These are phyloP conservation scores for Sipha maydis DNA, from an alignment of 2,888 invertebrate species.

Conservation along the genomic window DNA sequence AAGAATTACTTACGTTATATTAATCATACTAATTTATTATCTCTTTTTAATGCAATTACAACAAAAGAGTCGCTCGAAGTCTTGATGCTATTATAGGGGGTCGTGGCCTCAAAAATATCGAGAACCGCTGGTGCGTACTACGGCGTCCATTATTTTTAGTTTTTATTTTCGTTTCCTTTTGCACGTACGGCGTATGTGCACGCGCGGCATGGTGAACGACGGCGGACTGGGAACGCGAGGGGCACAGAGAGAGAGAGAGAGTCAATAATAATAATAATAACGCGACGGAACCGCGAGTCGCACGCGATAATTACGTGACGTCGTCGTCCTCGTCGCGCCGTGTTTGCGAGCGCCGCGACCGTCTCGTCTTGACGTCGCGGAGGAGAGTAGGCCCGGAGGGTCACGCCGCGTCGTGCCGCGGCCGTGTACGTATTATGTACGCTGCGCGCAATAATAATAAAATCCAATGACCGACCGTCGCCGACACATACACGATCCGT, in stretches of 20 bases:
- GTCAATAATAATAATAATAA: not conserved
- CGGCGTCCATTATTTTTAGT: too few species aligned
- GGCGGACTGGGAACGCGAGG: not conserved
- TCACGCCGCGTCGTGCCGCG: slow-evolving; percentile 1
- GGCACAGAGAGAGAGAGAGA: not conserved
- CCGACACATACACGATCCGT: slow-evolving; percentile 26
- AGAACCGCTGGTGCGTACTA: too few species aligned
- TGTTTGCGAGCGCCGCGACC: slow-evolving; percentile 19
- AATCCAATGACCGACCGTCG: slow-evolving; percentile 23
- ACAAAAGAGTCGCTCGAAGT: too few species aligned
- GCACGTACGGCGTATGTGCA: not conserved
- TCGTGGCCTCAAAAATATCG: too few species aligned
- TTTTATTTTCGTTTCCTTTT: too few species aligned
- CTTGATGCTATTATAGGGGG: too few species aligned
- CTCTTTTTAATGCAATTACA: too few species aligned
- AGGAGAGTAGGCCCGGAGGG: slow-evolving; percentile 1
- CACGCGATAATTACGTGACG: slow-evolving; percentile 45
- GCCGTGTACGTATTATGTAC: not conserved
- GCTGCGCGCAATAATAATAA: slow-evolving; percentile 4
- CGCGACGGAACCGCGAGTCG: slow-evolving; percentile 17
- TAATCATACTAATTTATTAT: too few species aligned
- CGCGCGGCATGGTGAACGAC: not conserved
- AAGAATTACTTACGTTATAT: too few species aligned
- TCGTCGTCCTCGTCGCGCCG: slow-evolving; percentile 37
- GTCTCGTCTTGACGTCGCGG: not conserved